phyloP scores from a whole-genome alignment of 2,113 vertebrate species.

The Lamprotornis superbus region DNA sequence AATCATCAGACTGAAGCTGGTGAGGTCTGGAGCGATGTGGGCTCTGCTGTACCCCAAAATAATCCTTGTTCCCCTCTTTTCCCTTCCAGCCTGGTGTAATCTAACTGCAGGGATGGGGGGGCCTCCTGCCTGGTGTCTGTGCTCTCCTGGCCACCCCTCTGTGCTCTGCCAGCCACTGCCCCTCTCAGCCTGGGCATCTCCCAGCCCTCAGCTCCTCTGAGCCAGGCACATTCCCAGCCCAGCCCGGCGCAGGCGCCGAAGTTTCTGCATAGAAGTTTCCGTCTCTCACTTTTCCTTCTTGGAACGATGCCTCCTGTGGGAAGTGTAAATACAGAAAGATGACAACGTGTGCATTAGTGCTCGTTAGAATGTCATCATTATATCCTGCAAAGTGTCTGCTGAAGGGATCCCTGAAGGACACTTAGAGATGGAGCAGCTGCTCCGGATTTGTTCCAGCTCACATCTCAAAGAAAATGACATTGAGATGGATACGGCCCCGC shows the following conservation, averaged over 20 bases:
- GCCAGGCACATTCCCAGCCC: neutral
- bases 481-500: constrained; percentile 63
- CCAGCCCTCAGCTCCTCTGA: fast-evolving
- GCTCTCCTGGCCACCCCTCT: neutral
- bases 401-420: constrained; percentile 83
- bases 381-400: constrained; percentile 78
- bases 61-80: neutral
- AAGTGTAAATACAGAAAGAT: constrained; percentile 83
- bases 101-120: neutral
- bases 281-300: constrained; percentile 47
- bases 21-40: neutral
- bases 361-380: constrained; percentile 87
- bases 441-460: constrained; percentile 82
- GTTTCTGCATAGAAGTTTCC: constrained; percentile 33
- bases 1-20: neutral
- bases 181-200: neutral
- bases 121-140: neutral
- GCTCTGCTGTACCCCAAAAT: neutral
- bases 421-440: constrained; percentile 83
- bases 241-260: neutral
- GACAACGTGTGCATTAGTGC: constrained; percentile 83
- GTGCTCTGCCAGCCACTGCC: neutral
- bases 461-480: constrained; percentile 79
- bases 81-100: neutral
- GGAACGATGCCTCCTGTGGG: constrained; percentile 79